Base-by-base conservation (phyloP, 2,113 vertebrate genomes). In the Miniopterus natalensis region DNA sequence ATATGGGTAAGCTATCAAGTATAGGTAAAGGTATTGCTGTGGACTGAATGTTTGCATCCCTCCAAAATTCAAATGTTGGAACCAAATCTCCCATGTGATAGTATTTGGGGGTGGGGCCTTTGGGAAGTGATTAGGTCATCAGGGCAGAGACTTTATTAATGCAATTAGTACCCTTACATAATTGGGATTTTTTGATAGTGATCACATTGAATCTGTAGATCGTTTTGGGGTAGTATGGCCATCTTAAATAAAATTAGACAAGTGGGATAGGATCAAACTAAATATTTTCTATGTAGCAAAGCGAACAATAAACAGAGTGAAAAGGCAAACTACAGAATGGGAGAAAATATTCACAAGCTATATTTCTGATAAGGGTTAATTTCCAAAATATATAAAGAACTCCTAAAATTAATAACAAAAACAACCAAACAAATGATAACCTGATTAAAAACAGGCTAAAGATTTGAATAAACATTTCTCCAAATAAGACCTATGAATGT, bases 221-320 rank as follows among this genome's bases (percentile, higher is more conserved):
- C 11, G 23, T 83, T 36, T 66, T 49, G 36, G 10, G 21, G 66
- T 49, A 91, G 6, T 40, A 29, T 5, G 21, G 59, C 55, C 59
- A 84, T 66, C 10, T 77, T 57, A 85, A 92, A 40, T 27, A 92
- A 77, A 92, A n/a, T 47, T 77, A 77, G 27, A 75, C 20, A 77
- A 84, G 27, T 75, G 27, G 27, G 20, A 65, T 75, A n/a, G 66
- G 5, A 25, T 20, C 36, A 75, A 84, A 66, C 13, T 65, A 45
- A 92, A 92, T 53, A 53, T 21, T 6, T 61, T 91, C 42, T 55
- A 6, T 27, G 42, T 23, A 75, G 27, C 27, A 74, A 88, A 85
- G 49, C n/a, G 49, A 83, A 73, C 53, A 71, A 61, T 84, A 27
- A 84, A 75, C 57, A 75, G 80, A 75, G 36, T 55, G 9, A 61